Base-by-base conservation (phyloP, 2,888 invertebrate species). In the Tetragonula carbonaria region DNA sequence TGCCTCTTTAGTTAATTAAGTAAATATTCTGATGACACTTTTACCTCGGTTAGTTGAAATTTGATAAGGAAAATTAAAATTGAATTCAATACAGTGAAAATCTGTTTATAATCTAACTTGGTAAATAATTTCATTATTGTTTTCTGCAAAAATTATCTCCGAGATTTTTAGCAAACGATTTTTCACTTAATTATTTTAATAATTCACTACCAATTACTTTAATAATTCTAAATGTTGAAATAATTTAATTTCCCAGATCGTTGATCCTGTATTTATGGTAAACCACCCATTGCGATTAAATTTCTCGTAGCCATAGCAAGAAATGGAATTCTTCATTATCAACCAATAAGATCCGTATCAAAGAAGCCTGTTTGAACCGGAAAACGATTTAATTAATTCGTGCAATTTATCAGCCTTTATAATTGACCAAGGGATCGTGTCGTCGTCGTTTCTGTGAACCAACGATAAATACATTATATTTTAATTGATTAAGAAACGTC, bases 301-400 rank as follows among this genome's bases (percentile, higher is more conserved):
- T 57, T 57, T 57, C 14, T 14, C 14, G 14, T 14, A n/a, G 14
- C 0, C n/a, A 21, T 14, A 57, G 14, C 13, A n/a, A n/a, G n/a
- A 57, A n/a, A 57, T 14, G 14, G n/a, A 57, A 14, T 57, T 57
- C 4, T 14, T 5, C n/a, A n/a, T n/a, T n/a, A n/a, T 13, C 57
- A 57, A 57, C n/a, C n/a, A n/a, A n/a, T 4, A 13, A 13, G n/a
- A n/a, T 77, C 66, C 38, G 28, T 28, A 28, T 28, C 28, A 28
- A 28, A 28, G 28, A 28, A 28, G 28, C 28, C 28, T 28, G 18
- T 62, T 18, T 45, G 50, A 18, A 14, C 28, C 28, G 28, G 28
- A 28, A 28, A 55, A 70, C 66, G 33, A 50, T 80, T 80, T 74
- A 77, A 83, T 79, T 82, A 85, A 77, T 72, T 53, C 28, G 16